phyloP scores from a whole-genome alignment of 2,888 invertebrate species.

The Folsomia candida region DNA sequence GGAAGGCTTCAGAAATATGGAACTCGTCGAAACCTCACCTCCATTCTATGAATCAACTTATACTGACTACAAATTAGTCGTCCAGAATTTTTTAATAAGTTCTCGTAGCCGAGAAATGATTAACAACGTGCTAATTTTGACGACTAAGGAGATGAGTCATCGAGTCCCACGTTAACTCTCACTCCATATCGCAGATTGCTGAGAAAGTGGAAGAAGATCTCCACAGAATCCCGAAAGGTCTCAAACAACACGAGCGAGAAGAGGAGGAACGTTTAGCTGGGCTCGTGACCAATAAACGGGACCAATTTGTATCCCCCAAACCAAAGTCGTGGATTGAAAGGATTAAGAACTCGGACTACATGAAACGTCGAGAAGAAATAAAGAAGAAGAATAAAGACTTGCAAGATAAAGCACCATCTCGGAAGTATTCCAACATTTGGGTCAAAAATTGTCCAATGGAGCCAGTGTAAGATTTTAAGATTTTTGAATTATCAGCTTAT shows the following conservation, averaged over 20 bases:
- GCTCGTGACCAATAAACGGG: background rate
- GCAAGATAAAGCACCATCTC: conserved; percentile 18
- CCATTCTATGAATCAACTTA: too few species aligned
- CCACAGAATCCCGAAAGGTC: background rate
- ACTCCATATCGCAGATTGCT: too few species aligned
- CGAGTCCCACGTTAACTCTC: too few species aligned
- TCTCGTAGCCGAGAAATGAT: too few species aligned
- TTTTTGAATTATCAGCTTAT: too few species aligned
- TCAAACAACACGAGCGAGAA: conserved; percentile 6
- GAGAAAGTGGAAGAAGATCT: background rate
- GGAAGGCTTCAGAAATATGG: too few species aligned
- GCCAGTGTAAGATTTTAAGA: conserved; percentile 24
- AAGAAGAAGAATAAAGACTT: conserved; percentile 10
- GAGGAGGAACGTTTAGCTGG: conserved; percentile 9
- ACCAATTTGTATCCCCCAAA: background rate
- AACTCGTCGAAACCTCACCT: too few species aligned
- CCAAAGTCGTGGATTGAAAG: background rate
- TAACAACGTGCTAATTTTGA: too few species aligned
- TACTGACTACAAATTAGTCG: too few species aligned
- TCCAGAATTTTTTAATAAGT: too few species aligned
- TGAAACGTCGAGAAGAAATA: background rate
- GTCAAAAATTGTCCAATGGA: conserved; percentile 32
- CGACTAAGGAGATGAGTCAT: too few species aligned
- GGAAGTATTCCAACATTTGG: conserved; percentile 37
- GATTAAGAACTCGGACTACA: background rate